Base-by-base conservation (phyloP, 2,888 invertebrate species). In the Stratiomys singularior region DNA sequence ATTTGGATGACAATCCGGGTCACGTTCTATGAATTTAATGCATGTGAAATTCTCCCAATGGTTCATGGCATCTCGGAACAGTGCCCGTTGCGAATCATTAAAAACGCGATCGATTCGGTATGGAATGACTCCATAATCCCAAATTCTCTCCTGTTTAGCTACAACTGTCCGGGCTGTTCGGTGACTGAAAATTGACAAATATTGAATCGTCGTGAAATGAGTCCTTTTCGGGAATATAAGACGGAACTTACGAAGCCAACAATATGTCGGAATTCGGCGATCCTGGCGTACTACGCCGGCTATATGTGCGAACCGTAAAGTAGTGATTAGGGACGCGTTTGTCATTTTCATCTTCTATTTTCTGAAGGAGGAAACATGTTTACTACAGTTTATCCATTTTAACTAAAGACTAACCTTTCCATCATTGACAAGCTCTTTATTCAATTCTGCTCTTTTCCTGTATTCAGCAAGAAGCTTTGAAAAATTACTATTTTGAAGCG, bases 1-100 rank as follows among this genome's bases (percentile, higher is more conserved):
- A 87, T 99, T 97, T 76, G 93, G 93, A 88, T 97, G 96, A 81
- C 96, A 92, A 77, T 91, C 90, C 1, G 92, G 90, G 76, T 94
- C 93, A 77, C 94, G 89, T 86, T 98, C 98, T 18, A 99, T 96
- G 84, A 99, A 99, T 84, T 97, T 97, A 81, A 99, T 93, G 86
- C 99, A 99, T 0, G 99, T 99, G 84, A 94, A 95, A 88, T 99
- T 99, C 88, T 99, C 98, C 99, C 99, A 99, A 86, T 99, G 99
- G 25, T 96, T 89, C 99, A 99, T 99, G n/a, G 99, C 99, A 84
- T 95, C 96, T 84, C 97, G 97, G 90, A 99, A 99, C 64, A 99
- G 89, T 0, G 97, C 96, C 87, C 97, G 96, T 88, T 98, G 96
- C 0, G 94, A 93, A 0, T 98, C 97, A 83, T 95, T 96, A 87